Evolutionary conservation across 1,140 invertebrate species (phyloP), one percentile per base, ranked within the genome.

Genomic region (Leucophenga varia): DNA sequence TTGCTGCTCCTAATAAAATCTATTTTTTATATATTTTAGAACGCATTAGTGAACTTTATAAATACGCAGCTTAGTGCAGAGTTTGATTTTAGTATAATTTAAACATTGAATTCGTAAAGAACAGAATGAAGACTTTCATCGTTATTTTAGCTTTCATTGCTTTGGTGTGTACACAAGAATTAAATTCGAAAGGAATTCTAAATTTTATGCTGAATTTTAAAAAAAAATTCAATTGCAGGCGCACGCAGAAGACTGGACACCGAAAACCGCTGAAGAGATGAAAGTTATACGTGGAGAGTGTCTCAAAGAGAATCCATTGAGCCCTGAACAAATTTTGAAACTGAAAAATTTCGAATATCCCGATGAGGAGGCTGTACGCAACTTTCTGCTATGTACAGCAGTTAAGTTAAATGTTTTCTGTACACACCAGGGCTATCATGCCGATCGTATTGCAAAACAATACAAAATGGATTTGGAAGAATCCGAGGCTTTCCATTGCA

Each of bases 391-490:
- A 4, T 73, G 70, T 48, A 54, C 61, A 7, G 63, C 70, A 32
- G 42, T 31, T 17, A 73, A 73, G 32, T 39, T 70, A 54, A 64
- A 52, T 16, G 57, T 73, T 25, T 73, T 72, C 65, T 72, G 70
- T 49, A 47, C 32, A 18, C 56, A 68, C 36, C 17, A 65, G 35
- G 70, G 70, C 20, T 73, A 64, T 41, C 70, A 73, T 48, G 56
- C 64, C 21, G 70, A 73, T 50, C 65, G 70, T 31, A 43, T 73
- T 45, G 70, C 70, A 39, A 70, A 68, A 43, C 70, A 73, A 49
- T 73, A 73, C 46, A 70, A 68, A 45, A 64, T 73, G 69, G 63
- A 64, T 40, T 52, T 73, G 25, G 48, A 42, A 14, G 70, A 72
- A 47, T 55, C 55, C 41, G 70, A 73, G 48, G 69, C 61, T 0